Conservation (phyloP, 2,113 vertebrate species). For the Rhynchopsitta pachyrhyncha region DNA sequence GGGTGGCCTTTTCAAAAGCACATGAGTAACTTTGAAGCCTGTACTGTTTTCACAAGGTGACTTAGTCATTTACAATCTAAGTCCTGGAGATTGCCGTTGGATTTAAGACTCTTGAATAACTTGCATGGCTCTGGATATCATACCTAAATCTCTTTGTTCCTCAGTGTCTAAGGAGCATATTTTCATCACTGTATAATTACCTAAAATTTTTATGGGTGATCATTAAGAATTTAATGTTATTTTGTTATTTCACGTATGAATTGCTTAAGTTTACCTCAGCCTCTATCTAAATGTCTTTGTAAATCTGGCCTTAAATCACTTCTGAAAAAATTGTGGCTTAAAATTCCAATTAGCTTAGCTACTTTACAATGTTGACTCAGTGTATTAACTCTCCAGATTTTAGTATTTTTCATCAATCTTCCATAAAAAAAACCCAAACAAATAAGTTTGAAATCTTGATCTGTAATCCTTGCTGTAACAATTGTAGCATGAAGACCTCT, state of each 20-base stretch:
- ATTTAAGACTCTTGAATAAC: background rate
- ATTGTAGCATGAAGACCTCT: background rate
- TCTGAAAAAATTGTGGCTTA: background rate
- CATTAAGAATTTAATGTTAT: background rate
- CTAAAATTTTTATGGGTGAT: background rate
- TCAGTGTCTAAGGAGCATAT: background rate
- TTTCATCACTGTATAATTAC: background rate
- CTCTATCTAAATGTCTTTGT: background rate
- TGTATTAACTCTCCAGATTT: constrained; percentile 6
- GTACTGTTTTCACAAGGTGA: background rate
- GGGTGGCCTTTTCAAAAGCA: constrained; percentile 1
- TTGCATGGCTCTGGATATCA: background rate
- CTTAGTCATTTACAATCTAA: background rate
- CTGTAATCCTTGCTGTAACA: background rate
- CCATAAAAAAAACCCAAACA: background rate
- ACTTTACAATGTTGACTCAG: background rate
- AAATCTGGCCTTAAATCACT: background rate
- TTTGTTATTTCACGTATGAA: background rate
- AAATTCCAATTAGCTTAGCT: background rate
- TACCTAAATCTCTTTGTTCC: background rate
- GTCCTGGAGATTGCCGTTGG: background rate
- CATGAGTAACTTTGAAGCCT: background rate
- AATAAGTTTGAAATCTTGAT: background rate
- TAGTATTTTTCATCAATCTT: background rate
- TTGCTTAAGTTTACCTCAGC: background rate